Evolutionary conservation across 1,140 invertebrate species (phyloP).

Genomic region (Thaumatotibia leucotreta): DNA sequence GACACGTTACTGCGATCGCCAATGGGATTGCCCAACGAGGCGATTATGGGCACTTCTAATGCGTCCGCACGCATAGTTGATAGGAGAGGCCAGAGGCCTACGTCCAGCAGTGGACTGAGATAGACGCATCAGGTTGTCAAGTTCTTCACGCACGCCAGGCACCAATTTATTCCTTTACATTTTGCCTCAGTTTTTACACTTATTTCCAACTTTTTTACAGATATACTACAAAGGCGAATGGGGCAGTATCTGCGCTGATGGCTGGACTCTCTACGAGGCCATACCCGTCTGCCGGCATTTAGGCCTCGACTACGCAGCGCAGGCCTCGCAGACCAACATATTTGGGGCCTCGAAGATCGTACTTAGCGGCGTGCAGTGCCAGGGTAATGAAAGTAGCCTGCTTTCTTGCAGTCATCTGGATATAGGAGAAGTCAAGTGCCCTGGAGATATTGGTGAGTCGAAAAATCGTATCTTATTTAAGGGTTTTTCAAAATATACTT

Average conservation of each 20-base stretch:
- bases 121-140: too few relatives aligned
- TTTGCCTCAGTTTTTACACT: background rate
- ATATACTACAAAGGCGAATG: conserved; percentile 81
- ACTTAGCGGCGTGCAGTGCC: conserved; percentile 86
- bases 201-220: conserved; percentile 49
- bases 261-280: conserved; percentile 91
- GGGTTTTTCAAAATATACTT: too few relatives aligned
- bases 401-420: conserved; percentile 84
- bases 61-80: too few relatives aligned
- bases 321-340: conserved; percentile 85
- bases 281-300: conserved; percentile 88
- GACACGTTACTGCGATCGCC: too few relatives aligned
- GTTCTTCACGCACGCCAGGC: too few relatives aligned
- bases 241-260: conserved; percentile 93
- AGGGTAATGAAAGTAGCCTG: conserved; percentile 84
- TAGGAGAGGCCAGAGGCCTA: too few relatives aligned
- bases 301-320: conserved; percentile 85
- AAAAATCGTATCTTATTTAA: background rate
- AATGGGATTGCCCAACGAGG: too few relatives aligned
- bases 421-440: conserved; percentile 65
- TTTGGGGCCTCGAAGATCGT: conserved; percentile 81
- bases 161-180: too few relatives aligned
- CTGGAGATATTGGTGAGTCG: conserved; percentile 53
- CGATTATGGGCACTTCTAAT: too few relatives aligned
- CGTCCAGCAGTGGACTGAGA: too few relatives aligned